Evolutionary conservation across 2,888 invertebrate genomes (phyloP).

Genomic region (Luffia ferchaultella): DNA sequence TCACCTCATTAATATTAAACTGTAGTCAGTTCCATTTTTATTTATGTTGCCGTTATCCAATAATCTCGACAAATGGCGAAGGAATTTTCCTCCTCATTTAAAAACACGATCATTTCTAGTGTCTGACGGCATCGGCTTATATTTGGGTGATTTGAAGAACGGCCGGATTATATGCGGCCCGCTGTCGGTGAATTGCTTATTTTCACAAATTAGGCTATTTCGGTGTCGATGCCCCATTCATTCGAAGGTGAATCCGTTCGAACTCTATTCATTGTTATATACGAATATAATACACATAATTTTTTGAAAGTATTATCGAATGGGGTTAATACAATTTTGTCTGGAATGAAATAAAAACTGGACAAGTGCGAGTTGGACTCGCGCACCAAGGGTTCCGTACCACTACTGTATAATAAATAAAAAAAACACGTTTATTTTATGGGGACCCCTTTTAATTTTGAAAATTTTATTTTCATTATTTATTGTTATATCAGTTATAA

Average conservation of each 20-base stretch:
- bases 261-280: background rate
- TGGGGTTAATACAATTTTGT: background rate
- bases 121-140: background rate
- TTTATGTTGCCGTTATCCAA: constrained; percentile 33
- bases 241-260: background rate
- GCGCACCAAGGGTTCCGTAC: no score
- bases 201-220: background rate
- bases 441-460: no score
- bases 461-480: no score
- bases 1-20: constrained; percentile 51
- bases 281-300: background rate
- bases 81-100: constrained; percentile 6
- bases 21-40: constrained; percentile 32
- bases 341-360: background rate
- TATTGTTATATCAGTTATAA: no score
- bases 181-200: background rate
- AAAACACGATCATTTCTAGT: background rate
- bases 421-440: no score
- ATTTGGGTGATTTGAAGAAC: background rate
- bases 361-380: no score
- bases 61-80: constrained; percentile 7
- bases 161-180: background rate
- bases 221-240: background rate
- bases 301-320: background rate
- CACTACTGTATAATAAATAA: no score